Conservation (phyloP, 1,140 invertebrate genomes). For the Drosophila pallidifrons region DNA sequence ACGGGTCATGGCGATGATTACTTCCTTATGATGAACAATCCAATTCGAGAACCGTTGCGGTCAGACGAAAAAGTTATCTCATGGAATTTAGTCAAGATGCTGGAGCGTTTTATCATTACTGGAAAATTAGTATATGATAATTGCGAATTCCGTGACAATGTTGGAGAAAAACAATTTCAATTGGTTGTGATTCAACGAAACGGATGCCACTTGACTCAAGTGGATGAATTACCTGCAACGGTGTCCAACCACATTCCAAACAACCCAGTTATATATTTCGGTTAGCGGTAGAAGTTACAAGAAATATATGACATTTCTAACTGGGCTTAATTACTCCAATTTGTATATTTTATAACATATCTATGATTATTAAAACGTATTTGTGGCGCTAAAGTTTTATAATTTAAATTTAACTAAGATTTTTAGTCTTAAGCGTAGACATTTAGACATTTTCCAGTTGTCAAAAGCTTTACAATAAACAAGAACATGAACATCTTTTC, state of each 20-base stretch:
- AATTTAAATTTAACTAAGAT: too few species aligned
- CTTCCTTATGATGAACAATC: slow-evolving; percentile 42
- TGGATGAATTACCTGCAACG: slow-evolving; percentile 1
- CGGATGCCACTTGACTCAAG: neutral
- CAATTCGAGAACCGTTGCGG: slow-evolving; percentile 2
- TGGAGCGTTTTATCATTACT: slow-evolving; percentile 34
- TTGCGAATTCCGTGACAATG: slow-evolving; percentile 20
- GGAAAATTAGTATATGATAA: slow-evolving; percentile 3
- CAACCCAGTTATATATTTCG: neutral
- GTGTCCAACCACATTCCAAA: neutral
- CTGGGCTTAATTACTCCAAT: too few species aligned
- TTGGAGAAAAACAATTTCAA: slow-evolving; percentile 5
- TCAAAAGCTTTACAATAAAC: too few species aligned
- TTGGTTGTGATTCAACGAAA: slow-evolving; percentile 8
- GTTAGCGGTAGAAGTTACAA: neutral
- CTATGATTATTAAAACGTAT: too few species aligned
- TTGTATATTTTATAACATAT: too few species aligned
- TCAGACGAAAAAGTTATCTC: slow-evolving; percentile 43
- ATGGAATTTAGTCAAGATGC: slow-evolving; percentile 46
- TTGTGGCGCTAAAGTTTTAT: too few species aligned
- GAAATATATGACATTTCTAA: too few species aligned
- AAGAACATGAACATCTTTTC: too few species aligned
- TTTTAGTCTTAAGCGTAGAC: too few species aligned
- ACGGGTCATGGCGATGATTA: slow-evolving; percentile 50
- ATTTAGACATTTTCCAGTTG: too few species aligned